Base-by-base conservation (phyloP, 2,797 vertebrate species). In the Odontamblyopus lacepedii region DNA sequence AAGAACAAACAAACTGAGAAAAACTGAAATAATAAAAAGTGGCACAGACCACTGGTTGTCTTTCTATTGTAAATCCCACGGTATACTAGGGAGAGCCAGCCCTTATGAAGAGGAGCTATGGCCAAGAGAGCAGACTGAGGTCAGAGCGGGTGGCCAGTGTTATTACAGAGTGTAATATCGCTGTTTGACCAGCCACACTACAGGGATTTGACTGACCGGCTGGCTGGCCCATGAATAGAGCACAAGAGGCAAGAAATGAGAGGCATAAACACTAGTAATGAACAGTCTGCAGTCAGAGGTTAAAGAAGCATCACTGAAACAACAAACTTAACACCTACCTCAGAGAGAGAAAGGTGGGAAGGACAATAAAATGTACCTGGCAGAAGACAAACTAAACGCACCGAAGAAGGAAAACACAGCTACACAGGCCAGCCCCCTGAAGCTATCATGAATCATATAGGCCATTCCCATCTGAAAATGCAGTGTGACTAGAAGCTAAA, bases 131-230 rank as follows among this genome's bases (percentile, higher is more conserved):
- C 80, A 77, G 86, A 70, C 89, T 81, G 75, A 85, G 91, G 91
- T 94, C 93, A 94, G 73, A 80, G 81, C 84, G 91, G 91, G 91
- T 89, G 89, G 92, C 93, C 89, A 87, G 88, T 87, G 89, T 92
- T 94, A 90, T 91, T 89, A 93, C 94, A 94, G 94, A 94, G 93
- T 94, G 92, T 93, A 95, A 94, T 92, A 93, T 94, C 92, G 92
- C 77, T 92, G 91, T 94, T 92, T 94, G 92, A 95, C 89, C 89
- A 95, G 92, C 86, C 90, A 85, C 89, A 92, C 91, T 93, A 90
- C 71, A 90, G 85, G 89, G 88, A 96, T 92, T 93, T 93, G 81
- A 86, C 89, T 86, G 87, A 90, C 90, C 88, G 88, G 84, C 88
- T 80, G 85, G 90, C 82, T 69, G 27, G 85, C 76, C 75, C 88